Conservation (phyloP, 2,797 vertebrate genomes). For the Scleropages formosus region DNA sequence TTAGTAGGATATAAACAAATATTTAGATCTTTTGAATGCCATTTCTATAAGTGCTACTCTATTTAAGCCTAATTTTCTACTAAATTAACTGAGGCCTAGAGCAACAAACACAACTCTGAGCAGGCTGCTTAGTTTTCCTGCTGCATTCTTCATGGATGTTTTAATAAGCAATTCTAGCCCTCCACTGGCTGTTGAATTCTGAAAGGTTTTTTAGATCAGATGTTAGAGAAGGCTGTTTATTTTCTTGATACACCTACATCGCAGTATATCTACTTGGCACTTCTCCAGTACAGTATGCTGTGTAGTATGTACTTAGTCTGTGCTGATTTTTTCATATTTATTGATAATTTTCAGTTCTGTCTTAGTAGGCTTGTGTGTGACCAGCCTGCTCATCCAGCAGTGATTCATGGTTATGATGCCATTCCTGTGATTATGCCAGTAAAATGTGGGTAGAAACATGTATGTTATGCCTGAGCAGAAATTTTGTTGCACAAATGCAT, state of each 20-base stretch:
- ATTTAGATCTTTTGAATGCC: conserved; percentile 62
- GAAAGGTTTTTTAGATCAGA: conserved; percentile 1
- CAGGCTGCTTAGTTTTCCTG: conserved; percentile 37
- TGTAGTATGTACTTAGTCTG: neutral
- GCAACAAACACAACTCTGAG: conserved; percentile 34
- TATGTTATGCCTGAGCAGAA: no score
- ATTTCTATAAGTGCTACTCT: conserved; percentile 54
- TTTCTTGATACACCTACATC: conserved; percentile 3
- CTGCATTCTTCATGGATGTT: conserved; percentile 48
- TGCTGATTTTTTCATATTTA: neutral
- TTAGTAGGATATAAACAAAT: conserved; percentile 42
- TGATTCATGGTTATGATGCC: neutral
- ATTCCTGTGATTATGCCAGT: no score
- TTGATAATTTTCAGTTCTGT: no score
- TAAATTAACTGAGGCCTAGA: conserved; percentile 60
- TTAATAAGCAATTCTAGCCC: conserved; percentile 8
- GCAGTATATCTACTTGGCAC: neutral
- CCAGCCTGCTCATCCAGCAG: neutral
- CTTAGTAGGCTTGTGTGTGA: neutral
- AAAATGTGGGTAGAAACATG: no score
- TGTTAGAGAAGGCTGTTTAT: neutral
- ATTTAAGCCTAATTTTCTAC: conserved; percentile 61
- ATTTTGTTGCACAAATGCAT: no score
- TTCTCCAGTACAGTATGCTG: conserved; percentile 1
- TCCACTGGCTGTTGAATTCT: conserved; percentile 8